Evolutionary conservation across 2,888 invertebrate species (phyloP).

Genomic region (Nomada fucata): DNA sequence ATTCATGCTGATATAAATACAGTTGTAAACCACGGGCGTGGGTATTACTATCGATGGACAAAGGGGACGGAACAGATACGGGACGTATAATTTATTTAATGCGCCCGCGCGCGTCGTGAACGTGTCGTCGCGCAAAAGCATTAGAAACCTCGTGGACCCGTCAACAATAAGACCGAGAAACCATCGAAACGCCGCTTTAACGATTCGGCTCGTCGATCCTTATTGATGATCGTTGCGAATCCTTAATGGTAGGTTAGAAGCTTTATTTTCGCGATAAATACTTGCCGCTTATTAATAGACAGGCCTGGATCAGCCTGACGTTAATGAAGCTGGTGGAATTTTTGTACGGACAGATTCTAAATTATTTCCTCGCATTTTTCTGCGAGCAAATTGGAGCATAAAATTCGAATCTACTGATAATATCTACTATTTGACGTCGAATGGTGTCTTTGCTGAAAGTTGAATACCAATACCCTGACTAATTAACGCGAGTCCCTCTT

Average conservation of each 20-base stretch:
- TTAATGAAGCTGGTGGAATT: not conserved
- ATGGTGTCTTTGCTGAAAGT: no score
- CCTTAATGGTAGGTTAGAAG: not conserved
- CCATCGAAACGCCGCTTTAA: not conserved
- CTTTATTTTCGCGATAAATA: not conserved
- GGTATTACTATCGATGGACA: not conserved
- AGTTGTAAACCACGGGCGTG: not conserved
- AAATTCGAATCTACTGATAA: no score
- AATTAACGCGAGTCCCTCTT: no score
- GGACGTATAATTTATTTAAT: constrained; percentile 1
- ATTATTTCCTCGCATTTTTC: not conserved
- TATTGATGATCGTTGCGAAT: not conserved
- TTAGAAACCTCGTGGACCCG: not conserved
- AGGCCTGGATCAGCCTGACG: not conserved
- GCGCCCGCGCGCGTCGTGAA: no score
- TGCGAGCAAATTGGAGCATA: not conserved
- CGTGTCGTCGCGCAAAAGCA: not conserved
- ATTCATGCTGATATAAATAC: not conserved
- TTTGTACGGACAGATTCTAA: no score
- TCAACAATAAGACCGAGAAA: not conserved
- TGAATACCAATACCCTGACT: no score
- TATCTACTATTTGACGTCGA: no score
- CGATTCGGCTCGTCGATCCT: not conserved
- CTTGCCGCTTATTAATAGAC: not conserved
- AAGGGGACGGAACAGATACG: not conserved